These are phyloP conservation scores for Phylloscopus collybita DNA, from an alignment of 2,797 vertebrate genomes.

Conservation along the genomic window DNA sequence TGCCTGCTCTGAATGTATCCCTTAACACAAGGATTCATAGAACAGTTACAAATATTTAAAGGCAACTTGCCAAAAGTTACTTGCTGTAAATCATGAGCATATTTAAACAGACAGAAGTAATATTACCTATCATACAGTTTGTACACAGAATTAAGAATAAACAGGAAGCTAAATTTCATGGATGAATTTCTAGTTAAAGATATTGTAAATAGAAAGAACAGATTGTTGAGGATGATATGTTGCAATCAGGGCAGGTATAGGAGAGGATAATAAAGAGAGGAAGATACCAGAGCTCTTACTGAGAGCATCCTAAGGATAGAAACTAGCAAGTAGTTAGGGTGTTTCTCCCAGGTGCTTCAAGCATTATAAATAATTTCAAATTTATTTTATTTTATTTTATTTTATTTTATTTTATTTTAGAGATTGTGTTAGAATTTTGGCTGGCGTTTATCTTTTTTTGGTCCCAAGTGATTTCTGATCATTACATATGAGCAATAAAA, in stretches of 20 bases:
- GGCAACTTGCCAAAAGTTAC: background rate
- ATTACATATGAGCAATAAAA: slow-evolving; percentile 59
- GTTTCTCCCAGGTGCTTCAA: background rate
- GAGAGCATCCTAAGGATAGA: background rate
- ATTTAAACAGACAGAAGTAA: background rate
- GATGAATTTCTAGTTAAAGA: background rate
- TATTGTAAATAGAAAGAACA: background rate
- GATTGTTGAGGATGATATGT: background rate
- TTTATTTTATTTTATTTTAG: background rate
- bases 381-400: background rate
- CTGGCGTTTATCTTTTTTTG: background rate
- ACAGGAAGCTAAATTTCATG: background rate
- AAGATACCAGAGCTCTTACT: background rate
- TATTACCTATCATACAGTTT: background rate
- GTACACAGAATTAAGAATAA: background rate
- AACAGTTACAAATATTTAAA: background rate
- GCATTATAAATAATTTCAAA: background rate
- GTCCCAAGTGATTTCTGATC: slow-evolving; percentile 6
- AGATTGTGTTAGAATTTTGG: background rate
- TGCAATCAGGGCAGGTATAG: background rate
- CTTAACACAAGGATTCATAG: background rate
- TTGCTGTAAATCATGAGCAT: background rate
- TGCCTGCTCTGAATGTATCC: background rate
- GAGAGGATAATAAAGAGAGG: background rate
- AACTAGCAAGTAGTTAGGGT: background rate